A percentile compares a stretch with the other conserved stretches of the same genome.
Conservation (phyloP, 2,113 vertebrate species). For the Myotis yumanensis region DNA sequence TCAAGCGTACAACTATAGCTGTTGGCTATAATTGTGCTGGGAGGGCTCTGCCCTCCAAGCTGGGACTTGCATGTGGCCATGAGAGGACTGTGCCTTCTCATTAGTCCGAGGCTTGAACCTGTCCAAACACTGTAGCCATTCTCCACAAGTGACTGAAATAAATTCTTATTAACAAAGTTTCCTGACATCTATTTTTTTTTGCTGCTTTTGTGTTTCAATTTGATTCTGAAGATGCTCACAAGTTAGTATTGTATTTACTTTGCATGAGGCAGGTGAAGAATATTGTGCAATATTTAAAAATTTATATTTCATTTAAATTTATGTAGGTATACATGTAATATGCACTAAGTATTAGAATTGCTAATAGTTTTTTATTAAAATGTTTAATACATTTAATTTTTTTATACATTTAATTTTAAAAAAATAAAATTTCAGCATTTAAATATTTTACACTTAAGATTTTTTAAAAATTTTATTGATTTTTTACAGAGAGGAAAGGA, state of each 20-base stretch:
- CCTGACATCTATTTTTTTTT: neutral
- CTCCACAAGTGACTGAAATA: neutral
- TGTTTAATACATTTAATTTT: neutral
- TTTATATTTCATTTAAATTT: conserved; percentile 30
- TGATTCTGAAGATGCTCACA: neutral
- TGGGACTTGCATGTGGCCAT: too few relatives aligned
- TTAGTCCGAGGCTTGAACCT: too few relatives aligned
- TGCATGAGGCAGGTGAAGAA: neutral
- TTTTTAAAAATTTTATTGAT: neutral
- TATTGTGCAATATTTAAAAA: neutral
- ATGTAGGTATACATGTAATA: neutral
- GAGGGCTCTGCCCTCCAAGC: too few relatives aligned
- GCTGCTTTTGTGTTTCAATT: neutral
- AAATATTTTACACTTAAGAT: neutral
- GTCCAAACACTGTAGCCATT: too few relatives aligned
- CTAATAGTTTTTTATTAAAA: conserved; percentile 27
- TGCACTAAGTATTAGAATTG: neutral
- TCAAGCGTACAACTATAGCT: too few relatives aligned
- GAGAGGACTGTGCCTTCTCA: too few relatives aligned
- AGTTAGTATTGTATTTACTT: neutral
- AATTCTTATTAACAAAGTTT: neutral
- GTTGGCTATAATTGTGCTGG: too few relatives aligned
- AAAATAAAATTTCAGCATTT: neutral
- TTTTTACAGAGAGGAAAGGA: too few relatives aligned
- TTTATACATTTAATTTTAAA: too few relatives aligned